Evolutionary conservation across 2,113 vertebrate genomes (phyloP).

Genomic region (Paramormyrops kingsleyae): DNA sequence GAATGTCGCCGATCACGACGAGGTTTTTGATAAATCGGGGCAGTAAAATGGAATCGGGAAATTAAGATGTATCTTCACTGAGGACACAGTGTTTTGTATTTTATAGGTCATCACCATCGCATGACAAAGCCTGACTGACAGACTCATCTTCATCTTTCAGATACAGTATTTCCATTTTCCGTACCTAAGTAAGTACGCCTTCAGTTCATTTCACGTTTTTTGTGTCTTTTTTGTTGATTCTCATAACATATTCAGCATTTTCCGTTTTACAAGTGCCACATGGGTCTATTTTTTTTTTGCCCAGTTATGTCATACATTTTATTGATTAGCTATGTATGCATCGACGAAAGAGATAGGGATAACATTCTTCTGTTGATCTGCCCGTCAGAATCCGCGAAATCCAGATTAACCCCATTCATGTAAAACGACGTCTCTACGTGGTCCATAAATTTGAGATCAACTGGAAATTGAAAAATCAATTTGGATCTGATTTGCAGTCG

Average conservation of each 20-base stretch:
- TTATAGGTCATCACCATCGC: constrained; percentile 94
- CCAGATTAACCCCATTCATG: not conserved
- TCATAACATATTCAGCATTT: not conserved
- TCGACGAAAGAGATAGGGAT: not conserved
- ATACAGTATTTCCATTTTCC: constrained; percentile 77
- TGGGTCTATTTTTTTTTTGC: not conserved
- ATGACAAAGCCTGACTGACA: constrained; percentile 83
- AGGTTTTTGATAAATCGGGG: constrained; percentile 23
- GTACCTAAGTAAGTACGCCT: constrained; percentile 82
- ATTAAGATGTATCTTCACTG: constrained; percentile 56
- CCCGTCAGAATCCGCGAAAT: not conserved
- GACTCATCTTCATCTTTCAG: constrained; percentile 77
- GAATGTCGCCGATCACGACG: constrained; percentile 26
- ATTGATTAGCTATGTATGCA: constrained; percentile 7
- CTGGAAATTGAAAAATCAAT: constrained; percentile 8
- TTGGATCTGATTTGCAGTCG: not conserved
- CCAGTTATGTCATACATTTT: constrained; percentile 14
- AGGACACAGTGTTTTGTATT: constrained; percentile 83
- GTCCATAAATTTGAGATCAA: not conserved
- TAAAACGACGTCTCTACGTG: not conserved
- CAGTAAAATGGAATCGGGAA: constrained; percentile 36
- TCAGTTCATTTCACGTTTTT: constrained; percentile 42
- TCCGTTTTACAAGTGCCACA: constrained; percentile 2
- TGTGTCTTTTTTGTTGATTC: not conserved
- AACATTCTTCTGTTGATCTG: not conserved